Evolutionary conservation across 2,888 invertebrate species (phyloP).

Genomic region (Drosophila flavopinicola): DNA sequence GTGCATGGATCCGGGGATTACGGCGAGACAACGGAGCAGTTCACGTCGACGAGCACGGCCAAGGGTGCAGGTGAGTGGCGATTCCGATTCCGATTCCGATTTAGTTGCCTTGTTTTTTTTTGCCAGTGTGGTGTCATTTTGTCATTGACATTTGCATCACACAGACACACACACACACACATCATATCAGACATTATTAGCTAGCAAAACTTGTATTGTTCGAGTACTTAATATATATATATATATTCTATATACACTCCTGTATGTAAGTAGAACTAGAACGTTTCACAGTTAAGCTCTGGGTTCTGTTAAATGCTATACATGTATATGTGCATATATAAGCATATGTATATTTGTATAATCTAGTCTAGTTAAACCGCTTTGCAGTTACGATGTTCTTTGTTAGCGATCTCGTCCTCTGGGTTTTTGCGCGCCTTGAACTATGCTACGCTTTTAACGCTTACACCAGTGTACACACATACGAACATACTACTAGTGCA

Average conservation of each 20-base stretch:
- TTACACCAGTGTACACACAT: conserved; percentile 34
- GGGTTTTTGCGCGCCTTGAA: conserved; percentile 54
- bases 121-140: conserved; percentile 63
- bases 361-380: conserved; percentile 33
- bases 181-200: conserved; percentile 43
- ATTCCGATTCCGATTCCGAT: background rate
- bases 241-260: conserved; percentile 13
- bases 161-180: conserved; percentile 25
- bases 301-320: conserved; percentile 19
- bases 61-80: conserved; percentile 85
- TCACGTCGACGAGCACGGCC: conserved; percentile 85
- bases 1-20: conserved; percentile 91
- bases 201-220: conserved; percentile 42
- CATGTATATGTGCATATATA: conserved; percentile 13
- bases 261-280: conserved; percentile 47
- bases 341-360: conserved; percentile 26
- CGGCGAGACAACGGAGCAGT: conserved; percentile 89
- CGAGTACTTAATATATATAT: conserved; percentile 14
- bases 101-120: conserved; percentile 14
- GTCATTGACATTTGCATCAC: conserved; percentile 76
- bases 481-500: conserved; percentile 1
- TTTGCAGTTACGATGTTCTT: conserved; percentile 40
- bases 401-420: conserved; percentile 24
- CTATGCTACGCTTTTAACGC: conserved; percentile 69
- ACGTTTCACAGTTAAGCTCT: conserved; percentile 21